Conservation (phyloP, 2,888 invertebrate species). For the Microdon myrmicae region DNA sequence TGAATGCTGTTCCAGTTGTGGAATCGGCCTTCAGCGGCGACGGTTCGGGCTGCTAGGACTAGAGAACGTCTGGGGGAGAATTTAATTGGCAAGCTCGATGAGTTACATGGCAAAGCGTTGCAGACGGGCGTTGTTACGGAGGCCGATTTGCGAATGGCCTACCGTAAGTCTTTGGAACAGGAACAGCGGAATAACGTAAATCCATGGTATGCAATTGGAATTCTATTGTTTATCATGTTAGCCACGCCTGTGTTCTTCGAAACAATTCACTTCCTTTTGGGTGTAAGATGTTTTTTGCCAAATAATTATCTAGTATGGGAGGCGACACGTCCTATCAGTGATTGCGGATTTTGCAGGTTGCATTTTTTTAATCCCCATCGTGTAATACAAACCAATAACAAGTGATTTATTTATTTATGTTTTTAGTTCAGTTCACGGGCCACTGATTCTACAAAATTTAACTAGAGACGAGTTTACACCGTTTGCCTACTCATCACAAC, state of each 20-base stretch:
- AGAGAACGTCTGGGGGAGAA: constrained; percentile 59
- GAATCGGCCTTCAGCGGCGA: constrained; percentile 59
- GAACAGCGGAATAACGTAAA: constrained; percentile 59
- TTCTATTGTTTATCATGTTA: constrained; percentile 62
- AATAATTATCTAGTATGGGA: constrained; percentile 90
- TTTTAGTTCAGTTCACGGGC: constrained; percentile 71
- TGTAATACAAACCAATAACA: too few species aligned
- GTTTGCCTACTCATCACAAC: constrained; percentile 82
- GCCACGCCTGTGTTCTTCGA: constrained; percentile 65
- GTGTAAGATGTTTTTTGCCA: constrained; percentile 79
- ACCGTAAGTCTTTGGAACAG: constrained; percentile 59
- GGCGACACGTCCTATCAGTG: constrained; percentile 82
- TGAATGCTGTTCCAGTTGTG: constrained; percentile 58
- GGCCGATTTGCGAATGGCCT: constrained; percentile 62
- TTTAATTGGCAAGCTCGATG: constrained; percentile 59
- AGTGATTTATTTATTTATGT: not conserved
- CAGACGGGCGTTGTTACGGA: constrained; percentile 61
- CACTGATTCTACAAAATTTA: constrained; percentile 76
- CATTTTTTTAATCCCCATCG: not conserved
- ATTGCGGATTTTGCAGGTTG: constrained; percentile 78
- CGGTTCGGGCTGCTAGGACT: constrained; percentile 55
- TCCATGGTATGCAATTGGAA: constrained; percentile 61
- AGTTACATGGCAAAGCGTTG: constrained; percentile 60
- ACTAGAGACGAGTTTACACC: constrained; percentile 75
- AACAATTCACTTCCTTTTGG: constrained; percentile 66